Conservation (phyloP, 2,797 vertebrate genomes). For the Manis javanica region DNA sequence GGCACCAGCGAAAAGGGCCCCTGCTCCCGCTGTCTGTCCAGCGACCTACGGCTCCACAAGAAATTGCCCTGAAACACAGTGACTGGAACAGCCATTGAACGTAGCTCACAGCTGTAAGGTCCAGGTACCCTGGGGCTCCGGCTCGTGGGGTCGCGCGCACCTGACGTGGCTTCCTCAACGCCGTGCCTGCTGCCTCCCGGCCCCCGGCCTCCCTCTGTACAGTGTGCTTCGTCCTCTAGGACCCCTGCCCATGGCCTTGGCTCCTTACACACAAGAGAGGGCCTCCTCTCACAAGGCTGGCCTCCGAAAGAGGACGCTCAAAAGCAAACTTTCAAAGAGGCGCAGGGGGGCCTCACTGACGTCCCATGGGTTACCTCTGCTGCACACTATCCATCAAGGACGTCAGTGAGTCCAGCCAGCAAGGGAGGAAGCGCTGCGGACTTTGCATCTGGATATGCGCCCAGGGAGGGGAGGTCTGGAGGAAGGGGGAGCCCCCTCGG, state of each 20-base stretch:
- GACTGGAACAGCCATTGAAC: not conserved
- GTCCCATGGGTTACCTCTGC: not conserved
- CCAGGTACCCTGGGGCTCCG: not conserved
- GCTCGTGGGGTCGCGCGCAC: not conserved
- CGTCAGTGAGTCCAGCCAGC: not conserved
- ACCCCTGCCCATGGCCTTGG: not conserved
- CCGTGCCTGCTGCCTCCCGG: not conserved
- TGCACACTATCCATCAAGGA: not conserved
- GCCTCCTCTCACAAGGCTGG: too few relatives aligned
- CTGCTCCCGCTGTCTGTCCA: not conserved
- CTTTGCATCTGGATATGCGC: not conserved
- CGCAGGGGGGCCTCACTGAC: not conserved
- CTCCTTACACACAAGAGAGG: not conserved
- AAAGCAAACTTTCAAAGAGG: not conserved
- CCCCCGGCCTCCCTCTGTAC: not conserved
- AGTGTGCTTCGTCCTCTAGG: not conserved
- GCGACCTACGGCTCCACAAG: not conserved
- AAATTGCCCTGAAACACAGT: not conserved
- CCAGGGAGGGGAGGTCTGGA: not conserved
- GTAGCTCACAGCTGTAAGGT: not conserved
- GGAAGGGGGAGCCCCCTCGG: not conserved
- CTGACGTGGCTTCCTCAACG: not conserved
- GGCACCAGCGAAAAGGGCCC: not conserved
- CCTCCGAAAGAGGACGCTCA: not conserved
- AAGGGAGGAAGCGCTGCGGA: not conserved